Conservation (phyloP, 2,797 vertebrate genomes). For the Silurus aristotelis region DNA sequence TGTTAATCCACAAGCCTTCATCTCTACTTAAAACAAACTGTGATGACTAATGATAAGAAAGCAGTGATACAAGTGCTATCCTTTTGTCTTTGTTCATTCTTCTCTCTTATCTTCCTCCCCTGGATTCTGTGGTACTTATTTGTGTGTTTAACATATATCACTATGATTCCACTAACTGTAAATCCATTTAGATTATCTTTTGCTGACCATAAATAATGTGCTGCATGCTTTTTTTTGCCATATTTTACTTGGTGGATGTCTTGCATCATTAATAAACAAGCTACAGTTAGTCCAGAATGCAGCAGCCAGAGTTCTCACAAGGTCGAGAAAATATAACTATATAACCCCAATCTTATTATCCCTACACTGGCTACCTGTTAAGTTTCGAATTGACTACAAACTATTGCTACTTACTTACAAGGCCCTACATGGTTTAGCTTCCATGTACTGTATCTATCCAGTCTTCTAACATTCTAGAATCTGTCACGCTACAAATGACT, state of each 20-base stretch:
- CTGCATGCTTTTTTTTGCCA: not conserved
- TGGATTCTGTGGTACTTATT: not conserved
- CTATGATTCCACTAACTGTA: not conserved
- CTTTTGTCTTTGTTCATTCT: not conserved
- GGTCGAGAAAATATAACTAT: too few relatives aligned
- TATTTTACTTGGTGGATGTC: not conserved
- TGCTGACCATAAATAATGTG: not conserved
- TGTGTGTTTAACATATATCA: not conserved
- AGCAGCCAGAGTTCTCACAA: too few relatives aligned
- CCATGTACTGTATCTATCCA: too few relatives aligned
- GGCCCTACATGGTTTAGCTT: too few relatives aligned
- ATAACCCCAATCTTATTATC: too few relatives aligned
- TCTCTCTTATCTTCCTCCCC: not conserved
- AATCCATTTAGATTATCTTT: not conserved
- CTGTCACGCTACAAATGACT: too few relatives aligned
- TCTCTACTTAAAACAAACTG: constrained; percentile 6
- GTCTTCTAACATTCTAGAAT: too few relatives aligned
- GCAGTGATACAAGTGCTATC: not conserved
- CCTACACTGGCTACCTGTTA: too few relatives aligned
- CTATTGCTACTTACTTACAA: too few relatives aligned
- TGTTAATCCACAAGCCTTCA: not conserved
- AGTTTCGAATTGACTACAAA: too few relatives aligned
- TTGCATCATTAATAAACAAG: not conserved
- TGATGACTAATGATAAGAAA: not conserved
- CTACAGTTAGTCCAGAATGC: too few relatives aligned